A percentile compares a stretch with the other conserved stretches of the same genome.
Evolutionary conservation across 2,888 invertebrate genomes (phyloP).

Genomic region (Micropterix aruncella): DNA sequence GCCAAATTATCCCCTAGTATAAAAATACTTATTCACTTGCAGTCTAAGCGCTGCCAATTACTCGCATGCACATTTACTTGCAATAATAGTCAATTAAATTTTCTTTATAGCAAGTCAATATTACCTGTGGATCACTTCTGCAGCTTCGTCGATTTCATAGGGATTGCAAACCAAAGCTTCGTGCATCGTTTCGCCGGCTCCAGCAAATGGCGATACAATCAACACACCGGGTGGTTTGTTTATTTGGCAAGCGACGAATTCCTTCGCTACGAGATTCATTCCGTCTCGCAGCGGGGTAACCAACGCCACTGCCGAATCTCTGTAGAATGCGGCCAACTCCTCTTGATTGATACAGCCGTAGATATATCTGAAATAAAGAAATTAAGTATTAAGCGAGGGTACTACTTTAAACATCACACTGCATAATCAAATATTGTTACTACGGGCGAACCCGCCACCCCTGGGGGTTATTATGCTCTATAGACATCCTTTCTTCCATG

Average conservation of each 20-base stretch:
- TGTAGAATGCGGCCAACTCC: slow-evolving; percentile 73
- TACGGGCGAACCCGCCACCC: no score
- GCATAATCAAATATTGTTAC: no score
- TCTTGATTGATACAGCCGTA: slow-evolving; percentile 81
- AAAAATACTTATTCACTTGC: no score
- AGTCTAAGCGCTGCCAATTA: no score
- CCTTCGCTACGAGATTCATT: slow-evolving; percentile 88
- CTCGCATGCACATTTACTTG: no score
- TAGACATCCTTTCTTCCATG: no score
- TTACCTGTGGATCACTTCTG: slow-evolving; percentile 70
- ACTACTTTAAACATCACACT: no score
- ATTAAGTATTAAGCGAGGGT: no score
- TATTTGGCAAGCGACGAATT: slow-evolving; percentile 86
- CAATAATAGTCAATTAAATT: no score
- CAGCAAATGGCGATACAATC: slow-evolving; percentile 82
- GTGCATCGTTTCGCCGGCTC: slow-evolving; percentile 89
- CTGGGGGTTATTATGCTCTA: no score
- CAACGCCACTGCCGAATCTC: slow-evolving; percentile 75
- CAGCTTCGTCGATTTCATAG: slow-evolving; percentile 76
- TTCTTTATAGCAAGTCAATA: background rate
- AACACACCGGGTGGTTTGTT: slow-evolving; percentile 75
- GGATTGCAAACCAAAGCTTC: slow-evolving; percentile 84
- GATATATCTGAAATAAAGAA: no score
- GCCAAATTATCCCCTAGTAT: no score
- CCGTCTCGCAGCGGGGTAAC: slow-evolving; percentile 81